Conservation (phyloP, 2,888 invertebrate genomes). For the Troides oblongomaculatus region DNA sequence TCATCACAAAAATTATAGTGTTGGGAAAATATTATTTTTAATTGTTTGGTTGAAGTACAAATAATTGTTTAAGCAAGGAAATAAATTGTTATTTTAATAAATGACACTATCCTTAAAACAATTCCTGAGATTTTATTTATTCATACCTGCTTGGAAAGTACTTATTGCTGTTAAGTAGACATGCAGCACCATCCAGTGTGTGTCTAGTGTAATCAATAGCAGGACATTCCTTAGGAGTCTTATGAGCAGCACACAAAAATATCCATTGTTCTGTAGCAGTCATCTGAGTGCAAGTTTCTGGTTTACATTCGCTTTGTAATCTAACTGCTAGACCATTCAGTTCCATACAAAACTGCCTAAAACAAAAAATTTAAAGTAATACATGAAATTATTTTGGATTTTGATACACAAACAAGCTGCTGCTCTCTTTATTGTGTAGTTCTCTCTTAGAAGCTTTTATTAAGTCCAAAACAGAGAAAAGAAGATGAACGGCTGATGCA, state of each 20-base stretch:
- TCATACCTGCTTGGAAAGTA: constrained; percentile 98
- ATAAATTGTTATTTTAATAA: too few species aligned
- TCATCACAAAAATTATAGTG: too few species aligned
- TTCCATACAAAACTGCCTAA: constrained; percentile 99
- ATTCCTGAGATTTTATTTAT: too few species aligned
- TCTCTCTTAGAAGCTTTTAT: too few species aligned
- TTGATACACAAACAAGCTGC: background rate
- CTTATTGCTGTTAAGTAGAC: constrained; percentile 99
- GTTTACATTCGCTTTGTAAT: constrained; percentile 97
- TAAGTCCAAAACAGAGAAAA: too few species aligned
- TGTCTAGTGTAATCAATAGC: constrained; percentile 99
- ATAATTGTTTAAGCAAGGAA: too few species aligned
- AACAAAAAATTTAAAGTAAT: background rate
- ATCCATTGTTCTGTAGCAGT: constrained; percentile 99
- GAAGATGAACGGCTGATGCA: too few species aligned
- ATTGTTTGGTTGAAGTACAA: too few species aligned
- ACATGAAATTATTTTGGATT: background rate
- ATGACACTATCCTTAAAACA: too few species aligned
- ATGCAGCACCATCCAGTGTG: constrained; percentile 98
- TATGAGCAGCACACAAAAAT: constrained; percentile 99
- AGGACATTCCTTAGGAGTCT: constrained; percentile 99
- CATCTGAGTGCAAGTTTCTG: constrained; percentile 99
- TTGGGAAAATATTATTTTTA: too few species aligned
- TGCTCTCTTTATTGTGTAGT: too few species aligned
- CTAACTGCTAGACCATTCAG: constrained; percentile 98